Percentiles rank a stretch among this genome's conserved stretches.
Conservation (phyloP, 2,113 vertebrate species). For the Ptilorrhoa leucosticta region DNA sequence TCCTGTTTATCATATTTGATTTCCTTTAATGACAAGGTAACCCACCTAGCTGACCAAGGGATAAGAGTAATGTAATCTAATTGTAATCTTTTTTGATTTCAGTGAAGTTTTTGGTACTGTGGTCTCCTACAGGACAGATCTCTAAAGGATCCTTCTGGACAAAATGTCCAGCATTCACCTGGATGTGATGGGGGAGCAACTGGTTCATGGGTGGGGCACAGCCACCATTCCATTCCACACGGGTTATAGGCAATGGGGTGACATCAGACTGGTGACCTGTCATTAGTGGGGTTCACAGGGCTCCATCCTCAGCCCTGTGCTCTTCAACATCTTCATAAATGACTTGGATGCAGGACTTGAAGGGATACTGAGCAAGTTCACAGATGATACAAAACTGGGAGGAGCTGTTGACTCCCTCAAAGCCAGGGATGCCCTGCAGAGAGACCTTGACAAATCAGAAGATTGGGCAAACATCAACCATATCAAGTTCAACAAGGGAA, state of each 20-base stretch:
- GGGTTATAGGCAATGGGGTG: background rate
- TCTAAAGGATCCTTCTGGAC: background rate
- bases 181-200: background rate
- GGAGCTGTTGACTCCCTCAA: background rate
- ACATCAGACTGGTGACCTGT: background rate
- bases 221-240: background rate
- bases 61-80: background rate
- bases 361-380: background rate
- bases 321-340: background rate
- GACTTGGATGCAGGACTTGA: background rate
- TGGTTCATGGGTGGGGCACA: background rate
- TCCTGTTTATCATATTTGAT: background rate
- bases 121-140: background rate
- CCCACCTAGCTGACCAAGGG: background rate
- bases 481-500: background rate
- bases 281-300: background rate
- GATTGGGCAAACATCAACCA: background rate
- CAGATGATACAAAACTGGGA: background rate
- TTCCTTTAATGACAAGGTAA: background rate
- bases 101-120: background rate
- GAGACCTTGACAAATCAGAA: background rate
- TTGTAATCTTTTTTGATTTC: background rate
- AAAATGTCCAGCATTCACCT: background rate
- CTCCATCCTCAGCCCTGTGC: background rate
- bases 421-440: fast-evolving